These are phyloP conservation scores for Corynorhinus townsendii DNA, from an alignment of 2,113 vertebrate genomes.

Conservation along the genomic window DNA sequence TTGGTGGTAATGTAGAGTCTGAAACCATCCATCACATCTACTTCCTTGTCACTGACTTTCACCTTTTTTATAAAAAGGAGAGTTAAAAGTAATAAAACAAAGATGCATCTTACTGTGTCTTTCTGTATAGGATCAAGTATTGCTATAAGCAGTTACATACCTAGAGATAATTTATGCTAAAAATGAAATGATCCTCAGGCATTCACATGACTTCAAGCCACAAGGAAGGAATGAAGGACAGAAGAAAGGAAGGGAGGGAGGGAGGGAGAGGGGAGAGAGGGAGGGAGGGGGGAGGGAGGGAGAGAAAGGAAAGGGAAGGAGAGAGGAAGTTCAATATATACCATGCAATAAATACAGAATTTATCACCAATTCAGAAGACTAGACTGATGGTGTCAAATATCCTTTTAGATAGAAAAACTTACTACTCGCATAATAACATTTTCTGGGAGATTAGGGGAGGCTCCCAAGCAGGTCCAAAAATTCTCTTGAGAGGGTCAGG, in stretches of 20 bases:
- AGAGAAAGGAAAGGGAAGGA: too few species aligned
- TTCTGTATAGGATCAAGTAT: not conserved
- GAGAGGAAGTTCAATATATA: not conserved
- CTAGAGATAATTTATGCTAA: not conserved
- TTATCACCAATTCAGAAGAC: not conserved
- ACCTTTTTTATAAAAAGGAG: conserved; percentile 83
- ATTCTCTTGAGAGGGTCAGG: not conserved
- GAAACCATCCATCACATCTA: conserved; percentile 94
- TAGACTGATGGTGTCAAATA: not conserved
- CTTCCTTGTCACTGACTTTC: conserved; percentile 95
- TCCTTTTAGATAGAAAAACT: not conserved
- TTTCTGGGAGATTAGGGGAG: not conserved
- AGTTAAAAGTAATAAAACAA: not conserved
- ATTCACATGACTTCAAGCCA: not conserved
- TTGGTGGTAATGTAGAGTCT: conserved; percentile 95
- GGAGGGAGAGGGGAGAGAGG: not conserved
- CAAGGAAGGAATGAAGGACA: not conserved
- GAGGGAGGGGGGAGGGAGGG: not conserved
- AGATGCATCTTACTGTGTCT: not conserved
- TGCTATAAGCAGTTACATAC: not conserved
- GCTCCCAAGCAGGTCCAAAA: not conserved
- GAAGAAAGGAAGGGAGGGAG: not conserved
- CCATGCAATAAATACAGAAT: not conserved
- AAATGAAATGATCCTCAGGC: not conserved
- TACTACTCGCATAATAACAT: not conserved